Evolutionary conservation across 2,797 vertebrate genomes (phyloP).

Genomic region (Epinephelus awoara): DNA sequence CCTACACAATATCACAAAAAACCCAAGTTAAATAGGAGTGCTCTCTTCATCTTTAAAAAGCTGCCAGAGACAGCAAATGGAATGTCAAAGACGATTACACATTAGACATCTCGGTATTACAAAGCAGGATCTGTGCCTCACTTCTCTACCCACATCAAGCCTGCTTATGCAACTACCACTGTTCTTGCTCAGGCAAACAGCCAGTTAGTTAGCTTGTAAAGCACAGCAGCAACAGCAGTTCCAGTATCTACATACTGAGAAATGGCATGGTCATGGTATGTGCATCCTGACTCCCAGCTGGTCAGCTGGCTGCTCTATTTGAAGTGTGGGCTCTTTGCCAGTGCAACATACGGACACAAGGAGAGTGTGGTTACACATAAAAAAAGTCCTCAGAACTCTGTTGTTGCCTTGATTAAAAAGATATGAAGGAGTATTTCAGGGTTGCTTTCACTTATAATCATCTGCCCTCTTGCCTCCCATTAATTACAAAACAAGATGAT

Average conservation of each 20-base stretch:
- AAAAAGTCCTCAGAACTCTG: constrained; percentile 9
- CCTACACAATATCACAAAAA: constrained; percentile 30
- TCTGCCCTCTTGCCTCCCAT: background rate
- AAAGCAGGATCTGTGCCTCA: constrained; percentile 68
- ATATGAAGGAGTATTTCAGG: constrained; percentile 1
- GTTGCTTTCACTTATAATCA: constrained; percentile 1
- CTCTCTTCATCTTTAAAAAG: constrained; percentile 47
- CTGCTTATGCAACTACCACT: constrained; percentile 66
- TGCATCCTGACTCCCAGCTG: constrained; percentile 61
- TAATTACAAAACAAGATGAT: constrained; percentile 4
- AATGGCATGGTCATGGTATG: constrained; percentile 36
- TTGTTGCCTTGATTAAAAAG: constrained; percentile 17
- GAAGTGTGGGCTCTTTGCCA: constrained; percentile 54
- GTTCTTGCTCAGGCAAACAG: constrained; percentile 63
- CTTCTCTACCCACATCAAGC: constrained; percentile 64
- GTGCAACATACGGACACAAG: constrained; percentile 35
- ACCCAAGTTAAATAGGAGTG: constrained; percentile 40
- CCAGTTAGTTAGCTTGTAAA: constrained; percentile 57
- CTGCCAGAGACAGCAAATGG: constrained; percentile 57
- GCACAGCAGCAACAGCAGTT: constrained; percentile 66
- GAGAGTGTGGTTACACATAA: constrained; percentile 8
- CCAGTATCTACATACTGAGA: constrained; percentile 54
- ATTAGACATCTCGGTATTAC: constrained; percentile 59
- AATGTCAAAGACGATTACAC: constrained; percentile 67
- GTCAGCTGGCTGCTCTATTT: constrained; percentile 54